These are phyloP conservation scores for Galaxea fascicularis DNA, from an alignment of 92 coral and sea anemone species.

Conservation along the genomic window DNA sequence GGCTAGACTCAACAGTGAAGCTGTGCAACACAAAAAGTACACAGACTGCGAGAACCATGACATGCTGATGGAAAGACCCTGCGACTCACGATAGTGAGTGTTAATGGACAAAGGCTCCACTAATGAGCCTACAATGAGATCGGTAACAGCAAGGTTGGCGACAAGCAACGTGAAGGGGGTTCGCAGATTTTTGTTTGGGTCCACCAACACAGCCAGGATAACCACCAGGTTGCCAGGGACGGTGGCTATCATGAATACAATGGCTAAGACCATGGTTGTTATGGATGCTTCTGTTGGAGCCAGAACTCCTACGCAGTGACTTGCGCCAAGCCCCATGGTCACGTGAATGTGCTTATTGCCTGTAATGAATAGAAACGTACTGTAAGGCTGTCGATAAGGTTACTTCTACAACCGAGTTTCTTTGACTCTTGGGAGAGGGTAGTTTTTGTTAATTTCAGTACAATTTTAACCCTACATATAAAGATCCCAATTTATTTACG, in stretches of 20 bases:
- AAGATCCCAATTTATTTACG: too few species aligned
- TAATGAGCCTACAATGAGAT: conserved; percentile 74
- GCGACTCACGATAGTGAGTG: conserved; percentile 72
- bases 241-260: conserved; percentile 75
- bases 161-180: conserved; percentile 76
- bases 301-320: conserved; percentile 79
- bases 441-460: too few species aligned
- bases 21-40: conserved; percentile 89
- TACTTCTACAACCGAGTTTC: too few species aligned
- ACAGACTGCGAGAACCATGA: conserved; percentile 86
- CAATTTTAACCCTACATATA: too few species aligned
- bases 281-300: conserved; percentile 81
- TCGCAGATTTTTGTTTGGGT: conserved; percentile 80
- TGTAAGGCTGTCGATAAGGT: not conserved
- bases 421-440: too few species aligned
- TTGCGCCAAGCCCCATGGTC: conserved; percentile 75
- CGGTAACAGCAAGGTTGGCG: conserved; percentile 81
- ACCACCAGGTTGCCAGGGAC: conserved; percentile 83
- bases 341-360: not conserved
- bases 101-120: conserved; percentile 80
- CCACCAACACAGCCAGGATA: conserved; percentile 74
- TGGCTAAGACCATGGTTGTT: conserved; percentile 73
- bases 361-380: not conserved
- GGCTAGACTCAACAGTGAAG: conserved; percentile 82
- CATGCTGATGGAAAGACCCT: conserved; percentile 58